Percentiles rank a stretch among this genome's conserved stretches.
Conservation (phyloP, 2,113 vertebrate species). For the Oceanites oceanicus region DNA sequence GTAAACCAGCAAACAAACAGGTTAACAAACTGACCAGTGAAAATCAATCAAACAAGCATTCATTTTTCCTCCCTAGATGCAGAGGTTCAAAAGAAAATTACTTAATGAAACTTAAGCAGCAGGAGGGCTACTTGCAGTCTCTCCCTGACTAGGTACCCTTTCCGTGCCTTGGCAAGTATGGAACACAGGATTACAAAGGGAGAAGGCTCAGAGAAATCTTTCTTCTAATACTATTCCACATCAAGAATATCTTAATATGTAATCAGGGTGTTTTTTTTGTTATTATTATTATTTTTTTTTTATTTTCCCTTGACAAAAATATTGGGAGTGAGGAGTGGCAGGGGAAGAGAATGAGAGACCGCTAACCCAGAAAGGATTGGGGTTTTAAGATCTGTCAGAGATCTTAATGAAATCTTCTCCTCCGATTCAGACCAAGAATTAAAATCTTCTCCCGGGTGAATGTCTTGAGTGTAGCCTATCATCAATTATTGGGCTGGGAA, state of each 20-base stretch:
- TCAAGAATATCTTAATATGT: neutral
- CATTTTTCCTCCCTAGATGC: neutral
- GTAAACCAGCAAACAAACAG: neutral
- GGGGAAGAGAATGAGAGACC: neutral
- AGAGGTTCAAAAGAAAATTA: neutral
- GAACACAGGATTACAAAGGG: neutral
- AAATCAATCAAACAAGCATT: neutral
- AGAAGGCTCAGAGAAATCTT: neutral
- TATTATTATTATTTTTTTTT: neutral
- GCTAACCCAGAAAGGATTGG: neutral
- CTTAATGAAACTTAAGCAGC: neutral
- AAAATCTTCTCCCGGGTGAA: neutral
- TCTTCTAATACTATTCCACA: neutral
- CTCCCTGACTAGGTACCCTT: neutral
- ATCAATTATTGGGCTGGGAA: neutral
- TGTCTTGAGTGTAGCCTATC: neutral
- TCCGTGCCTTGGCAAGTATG: neutral
- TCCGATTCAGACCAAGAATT: neutral
- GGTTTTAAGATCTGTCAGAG: neutral
- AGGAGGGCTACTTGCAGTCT: neutral
- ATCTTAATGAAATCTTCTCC: neutral
- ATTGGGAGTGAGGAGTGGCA: neutral
- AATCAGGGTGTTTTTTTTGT: neutral
- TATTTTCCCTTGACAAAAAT: neutral
- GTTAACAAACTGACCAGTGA: neutral